A percentile compares a stretch with the other conserved stretches of the same genome.
Evolutionary conservation across 2,888 invertebrate species (phyloP).

Genomic region (Clusia tigrina): DNA sequence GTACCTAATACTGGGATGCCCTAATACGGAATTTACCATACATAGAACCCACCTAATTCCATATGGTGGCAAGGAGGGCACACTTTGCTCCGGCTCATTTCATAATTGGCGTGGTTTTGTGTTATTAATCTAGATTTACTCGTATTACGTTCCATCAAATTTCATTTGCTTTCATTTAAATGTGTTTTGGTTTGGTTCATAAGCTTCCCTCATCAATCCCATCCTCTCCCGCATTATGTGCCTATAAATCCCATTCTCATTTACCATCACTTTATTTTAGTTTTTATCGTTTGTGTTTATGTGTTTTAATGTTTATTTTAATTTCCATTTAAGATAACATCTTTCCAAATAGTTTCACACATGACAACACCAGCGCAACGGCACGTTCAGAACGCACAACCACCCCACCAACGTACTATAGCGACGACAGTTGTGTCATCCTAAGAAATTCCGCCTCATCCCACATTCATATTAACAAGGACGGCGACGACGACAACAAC

Average conservation of each 20-base stretch:
- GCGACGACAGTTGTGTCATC: constrained; percentile 31
- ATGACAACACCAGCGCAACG: constrained; percentile 37
- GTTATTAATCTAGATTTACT: not conserved
- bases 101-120: constrained; percentile 5
- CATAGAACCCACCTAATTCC: not conserved
- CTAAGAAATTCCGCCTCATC: not conserved
- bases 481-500: not conserved
- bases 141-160: not conserved
- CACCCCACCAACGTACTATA: constrained; percentile 16
- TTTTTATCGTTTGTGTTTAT: constrained; percentile 18
- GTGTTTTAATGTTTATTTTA: constrained; percentile 17
- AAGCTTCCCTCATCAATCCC: not conserved
- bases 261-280: constrained; percentile 21
- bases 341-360: constrained; percentile 38
- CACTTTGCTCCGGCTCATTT: not conserved
- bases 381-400: constrained; percentile 40
- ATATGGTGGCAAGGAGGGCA: not conserved
- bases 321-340: constrained; percentile 40
- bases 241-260: not conserved
- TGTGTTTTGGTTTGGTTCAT: not conserved
- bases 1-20: not conserved
- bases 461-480: constrained; percentile 10
- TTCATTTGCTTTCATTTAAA: not conserved
- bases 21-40: not conserved
- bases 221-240: not conserved